These are phyloP conservation scores for Enteromius radiatus DNA, from an alignment of 2,797 vertebrate genomes.

Conservation along the genomic window DNA sequence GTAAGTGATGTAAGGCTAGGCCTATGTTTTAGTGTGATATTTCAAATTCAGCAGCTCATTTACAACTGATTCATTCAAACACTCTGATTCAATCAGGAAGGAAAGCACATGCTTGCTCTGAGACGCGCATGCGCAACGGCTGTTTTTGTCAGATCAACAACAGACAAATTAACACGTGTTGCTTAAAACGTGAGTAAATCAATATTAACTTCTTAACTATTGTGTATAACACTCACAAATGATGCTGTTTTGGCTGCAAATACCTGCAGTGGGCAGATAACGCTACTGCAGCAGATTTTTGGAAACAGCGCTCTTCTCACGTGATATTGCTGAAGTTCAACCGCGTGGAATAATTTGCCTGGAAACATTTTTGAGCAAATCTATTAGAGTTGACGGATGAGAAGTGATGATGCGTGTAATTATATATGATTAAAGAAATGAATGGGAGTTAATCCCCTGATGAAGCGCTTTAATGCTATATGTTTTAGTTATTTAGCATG, in stretches of 20 bases:
- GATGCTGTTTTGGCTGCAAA: background rate
- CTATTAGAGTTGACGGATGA: constrained; percentile 22
- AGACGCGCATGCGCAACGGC: background rate
- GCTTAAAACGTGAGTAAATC: background rate
- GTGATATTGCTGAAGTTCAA: background rate
- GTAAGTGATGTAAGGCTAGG: background rate
- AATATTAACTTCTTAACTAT: no score
- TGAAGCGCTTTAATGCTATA: constrained; percentile 56
- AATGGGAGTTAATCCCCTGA: constrained; percentile 61
- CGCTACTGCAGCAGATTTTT: background rate
- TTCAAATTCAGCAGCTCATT: background rate
- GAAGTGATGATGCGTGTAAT: constrained; percentile 73
- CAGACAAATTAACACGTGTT: background rate
- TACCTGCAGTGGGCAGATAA: background rate
- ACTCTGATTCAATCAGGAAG: background rate
- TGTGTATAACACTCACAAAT: background rate
- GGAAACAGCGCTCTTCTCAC: background rate
- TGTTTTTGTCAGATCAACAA: background rate
- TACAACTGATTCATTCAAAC: background rate
- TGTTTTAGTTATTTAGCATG: constrained; percentile 51
- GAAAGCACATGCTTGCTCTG: background rate
- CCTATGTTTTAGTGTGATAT: background rate
- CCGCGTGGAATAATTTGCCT: background rate
- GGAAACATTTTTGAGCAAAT: constrained; percentile 5
- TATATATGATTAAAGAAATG: constrained; percentile 69